phyloP scores from a whole-genome alignment of 2,113 vertebrate species.

The Eolophus roseicapilla region DNA sequence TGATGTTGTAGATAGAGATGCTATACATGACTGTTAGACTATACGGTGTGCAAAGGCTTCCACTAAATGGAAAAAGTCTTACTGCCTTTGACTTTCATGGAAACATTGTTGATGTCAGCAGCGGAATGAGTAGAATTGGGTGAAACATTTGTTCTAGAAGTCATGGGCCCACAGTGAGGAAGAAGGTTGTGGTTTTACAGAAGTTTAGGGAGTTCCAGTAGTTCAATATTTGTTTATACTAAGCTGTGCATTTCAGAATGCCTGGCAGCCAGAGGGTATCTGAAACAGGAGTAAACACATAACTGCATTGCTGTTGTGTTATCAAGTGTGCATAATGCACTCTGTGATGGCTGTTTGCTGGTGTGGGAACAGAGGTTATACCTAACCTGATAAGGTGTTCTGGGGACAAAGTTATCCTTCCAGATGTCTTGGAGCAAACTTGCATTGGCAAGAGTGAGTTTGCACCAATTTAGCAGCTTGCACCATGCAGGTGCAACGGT shows the following conservation, averaged over 20 bases:
- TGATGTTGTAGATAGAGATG: fast-evolving
- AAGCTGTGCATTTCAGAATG: fast-evolving
- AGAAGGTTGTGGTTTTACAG: background rate
- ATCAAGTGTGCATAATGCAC: background rate
- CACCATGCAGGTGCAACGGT: background rate
- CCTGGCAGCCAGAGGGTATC: background rate
- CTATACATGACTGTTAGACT: background rate
- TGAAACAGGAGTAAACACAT: background rate
- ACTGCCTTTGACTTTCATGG: background rate
- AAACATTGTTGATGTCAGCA: background rate
- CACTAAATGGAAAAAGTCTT: background rate
- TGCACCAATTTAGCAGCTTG: background rate
- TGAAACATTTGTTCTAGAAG: background rate
- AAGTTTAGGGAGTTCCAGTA: background rate
- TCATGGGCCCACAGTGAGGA: background rate
- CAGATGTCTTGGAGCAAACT: background rate
- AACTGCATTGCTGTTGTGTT: background rate
- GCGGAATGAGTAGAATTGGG: background rate
- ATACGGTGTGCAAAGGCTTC: background rate
- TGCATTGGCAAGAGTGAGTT: background rate
- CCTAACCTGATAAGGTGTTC: background rate
- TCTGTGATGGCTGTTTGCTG: background rate
- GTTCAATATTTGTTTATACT: background rate
- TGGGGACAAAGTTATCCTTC: background rate
- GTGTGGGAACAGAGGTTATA: background rate